phyloP scores from a whole-genome alignment of 2,113 vertebrate genomes.

The Dinomys branickii region DNA sequence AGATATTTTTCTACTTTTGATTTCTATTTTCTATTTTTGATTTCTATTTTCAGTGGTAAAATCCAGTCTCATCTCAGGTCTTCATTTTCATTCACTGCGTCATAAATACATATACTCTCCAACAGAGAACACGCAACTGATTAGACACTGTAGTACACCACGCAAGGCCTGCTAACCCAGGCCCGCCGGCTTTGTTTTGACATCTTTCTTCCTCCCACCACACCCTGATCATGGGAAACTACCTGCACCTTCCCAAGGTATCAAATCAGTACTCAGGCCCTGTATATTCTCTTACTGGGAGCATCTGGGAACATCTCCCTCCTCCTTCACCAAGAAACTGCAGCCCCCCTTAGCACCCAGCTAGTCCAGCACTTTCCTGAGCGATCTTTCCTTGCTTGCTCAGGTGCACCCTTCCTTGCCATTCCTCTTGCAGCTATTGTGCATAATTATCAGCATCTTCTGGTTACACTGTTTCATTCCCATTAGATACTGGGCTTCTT shows the following conservation, averaged over 20 bases:
- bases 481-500: not conserved
- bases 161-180: not conserved
- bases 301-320: not conserved
- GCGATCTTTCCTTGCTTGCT: not conserved
- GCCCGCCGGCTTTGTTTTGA: not conserved
- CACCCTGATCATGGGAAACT: not conserved
- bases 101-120: not conserved
- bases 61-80: not conserved
- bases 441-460: not conserved
- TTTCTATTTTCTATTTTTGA: not conserved
- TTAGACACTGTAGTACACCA: not conserved
- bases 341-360: not conserved
- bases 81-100: slow-evolving; percentile 29
- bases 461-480: not conserved
- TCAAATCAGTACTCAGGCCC: not conserved
- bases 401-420: not conserved
- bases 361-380: not conserved
- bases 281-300: not conserved
- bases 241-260: not conserved
- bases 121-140: not conserved
- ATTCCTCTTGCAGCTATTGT: not conserved
- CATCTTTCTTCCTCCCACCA: not conserved
- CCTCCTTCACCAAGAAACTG: not conserved
- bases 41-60: not conserved
- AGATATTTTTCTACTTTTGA: not conserved